Conservation (phyloP, 1,140 invertebrate species). For the Linepithema humile region DNA sequence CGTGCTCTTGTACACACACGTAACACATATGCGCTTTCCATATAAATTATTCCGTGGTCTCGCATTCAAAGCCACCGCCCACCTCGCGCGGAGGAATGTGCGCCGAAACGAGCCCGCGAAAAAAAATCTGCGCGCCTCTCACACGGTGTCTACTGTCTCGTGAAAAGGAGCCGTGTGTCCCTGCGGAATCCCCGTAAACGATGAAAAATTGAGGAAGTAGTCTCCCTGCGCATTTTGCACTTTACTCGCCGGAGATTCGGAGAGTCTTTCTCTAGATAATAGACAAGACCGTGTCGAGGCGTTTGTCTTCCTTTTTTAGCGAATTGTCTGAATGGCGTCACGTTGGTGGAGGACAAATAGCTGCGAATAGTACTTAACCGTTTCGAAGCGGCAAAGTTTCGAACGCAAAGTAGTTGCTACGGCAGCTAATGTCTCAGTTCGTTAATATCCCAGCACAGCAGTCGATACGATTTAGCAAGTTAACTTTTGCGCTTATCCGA, state of each 20-base stretch:
- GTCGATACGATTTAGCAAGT: not conserved
- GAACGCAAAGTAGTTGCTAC: not conserved
- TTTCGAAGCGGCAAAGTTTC: conserved; percentile 18
- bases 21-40: conserved; percentile 45
- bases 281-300: not conserved
- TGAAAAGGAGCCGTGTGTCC: conserved; percentile 45
- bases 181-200: not conserved
- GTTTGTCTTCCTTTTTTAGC: conserved; percentile 5
- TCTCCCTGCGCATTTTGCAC: conserved; percentile 44
- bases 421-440: not conserved
- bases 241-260: conserved; percentile 9
- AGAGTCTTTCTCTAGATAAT: not conserved
- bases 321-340: not conserved
- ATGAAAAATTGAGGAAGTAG: conserved; percentile 63
- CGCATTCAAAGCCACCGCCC: conserved; percentile 60
- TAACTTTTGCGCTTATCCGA: not conserved
- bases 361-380: not conserved
- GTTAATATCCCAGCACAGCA: not conserved
- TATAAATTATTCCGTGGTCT: conserved; percentile 73
- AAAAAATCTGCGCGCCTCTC: conserved; percentile 70
- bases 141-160: conserved; percentile 47
- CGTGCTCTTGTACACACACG: not conserved
- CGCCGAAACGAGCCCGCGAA: conserved; percentile 64
- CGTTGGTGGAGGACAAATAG: not conserved
- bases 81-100: conserved; percentile 50